A percentile compares a stretch with the other conserved stretches of the same genome.
Evolutionary conservation across 2,113 vertebrate species (phyloP).

Genomic region (Oriolus oriolus): DNA sequence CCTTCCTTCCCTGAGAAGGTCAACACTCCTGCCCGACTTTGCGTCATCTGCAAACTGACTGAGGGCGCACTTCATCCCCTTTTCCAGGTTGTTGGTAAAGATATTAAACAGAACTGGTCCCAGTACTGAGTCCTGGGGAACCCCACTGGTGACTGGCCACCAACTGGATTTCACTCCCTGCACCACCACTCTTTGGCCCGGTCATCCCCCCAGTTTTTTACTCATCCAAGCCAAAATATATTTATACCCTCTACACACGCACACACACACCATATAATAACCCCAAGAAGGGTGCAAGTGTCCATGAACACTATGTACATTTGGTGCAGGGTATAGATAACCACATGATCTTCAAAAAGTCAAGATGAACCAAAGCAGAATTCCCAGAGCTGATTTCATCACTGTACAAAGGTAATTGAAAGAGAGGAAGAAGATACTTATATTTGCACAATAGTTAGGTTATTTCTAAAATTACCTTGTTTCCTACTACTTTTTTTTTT

Average conservation of each 20-base stretch:
- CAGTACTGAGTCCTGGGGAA: neutral
- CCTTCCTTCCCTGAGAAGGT: neutral
- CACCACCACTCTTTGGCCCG: accelerated
- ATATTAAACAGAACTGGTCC: neutral
- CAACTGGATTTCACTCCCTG: neutral
- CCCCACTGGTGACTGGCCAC: neutral
- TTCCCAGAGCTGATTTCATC: neutral
- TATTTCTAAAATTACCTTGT: neutral
- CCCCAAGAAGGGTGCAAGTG: neutral
- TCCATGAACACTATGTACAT: neutral
- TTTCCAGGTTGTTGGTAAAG: neutral
- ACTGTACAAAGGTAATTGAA: neutral
- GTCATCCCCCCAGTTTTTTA: neutral
- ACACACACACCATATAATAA: neutral
- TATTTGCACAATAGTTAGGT: neutral
- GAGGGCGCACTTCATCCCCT: neutral
- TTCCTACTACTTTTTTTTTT: neutral
- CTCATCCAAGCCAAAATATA: neutral
- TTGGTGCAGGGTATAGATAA: neutral
- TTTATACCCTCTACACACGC: neutral
- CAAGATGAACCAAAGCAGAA: neutral
- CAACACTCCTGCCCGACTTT: neutral
- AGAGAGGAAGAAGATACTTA: neutral
- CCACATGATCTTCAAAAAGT: neutral
- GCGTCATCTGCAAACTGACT: neutral